Percentiles rank a stretch among this genome's conserved stretches.
These are phyloP conservation scores for Syrmaticus mikado DNA, from an alignment of 2,113 vertebrate genomes.

Conservation along the genomic window DNA sequence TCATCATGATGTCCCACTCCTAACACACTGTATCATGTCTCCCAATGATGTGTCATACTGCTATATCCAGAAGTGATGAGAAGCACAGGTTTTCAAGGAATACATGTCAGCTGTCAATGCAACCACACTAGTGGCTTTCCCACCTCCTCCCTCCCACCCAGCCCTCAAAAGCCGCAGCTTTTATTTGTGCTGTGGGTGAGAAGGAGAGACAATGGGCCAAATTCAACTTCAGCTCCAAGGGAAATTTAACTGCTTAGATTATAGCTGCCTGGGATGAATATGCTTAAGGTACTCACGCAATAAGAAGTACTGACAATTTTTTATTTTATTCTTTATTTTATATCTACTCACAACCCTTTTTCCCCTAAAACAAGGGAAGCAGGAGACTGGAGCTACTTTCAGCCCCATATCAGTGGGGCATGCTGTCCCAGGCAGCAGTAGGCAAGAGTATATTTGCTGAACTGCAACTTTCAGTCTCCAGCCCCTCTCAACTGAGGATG, in stretches of 20 bases:
- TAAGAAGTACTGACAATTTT: background rate
- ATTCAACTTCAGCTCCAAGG: background rate
- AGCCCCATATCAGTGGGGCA: fast-evolving
- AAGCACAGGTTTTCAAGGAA: constrained; percentile 19
- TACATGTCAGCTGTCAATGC: constrained; percentile 22
- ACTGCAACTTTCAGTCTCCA: background rate
- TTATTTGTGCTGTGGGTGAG: constrained; percentile 24
- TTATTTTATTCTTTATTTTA: background rate
- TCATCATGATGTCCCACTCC: background rate
- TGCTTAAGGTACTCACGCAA: background rate
- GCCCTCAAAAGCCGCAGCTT: background rate
- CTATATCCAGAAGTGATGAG: background rate
- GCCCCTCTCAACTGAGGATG: background rate
- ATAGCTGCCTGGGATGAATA: background rate
- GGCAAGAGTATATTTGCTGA: no score
- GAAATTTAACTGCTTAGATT: constrained; percentile 20
- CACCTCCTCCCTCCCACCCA: constrained; percentile 32
- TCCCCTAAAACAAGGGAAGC: background rate
- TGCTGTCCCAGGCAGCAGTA: background rate
- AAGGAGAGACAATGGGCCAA: constrained; percentile 19
- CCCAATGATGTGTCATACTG: background rate
- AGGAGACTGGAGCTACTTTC: background rate
- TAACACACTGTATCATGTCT: background rate
- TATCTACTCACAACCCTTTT: background rate
- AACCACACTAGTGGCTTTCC: constrained; percentile 10